Percentiles rank a stretch among this genome's conserved stretches.
Evolutionary conservation across 2,888 invertebrate species (phyloP).

Genomic region (Pristionchus entomophagus): DNA sequence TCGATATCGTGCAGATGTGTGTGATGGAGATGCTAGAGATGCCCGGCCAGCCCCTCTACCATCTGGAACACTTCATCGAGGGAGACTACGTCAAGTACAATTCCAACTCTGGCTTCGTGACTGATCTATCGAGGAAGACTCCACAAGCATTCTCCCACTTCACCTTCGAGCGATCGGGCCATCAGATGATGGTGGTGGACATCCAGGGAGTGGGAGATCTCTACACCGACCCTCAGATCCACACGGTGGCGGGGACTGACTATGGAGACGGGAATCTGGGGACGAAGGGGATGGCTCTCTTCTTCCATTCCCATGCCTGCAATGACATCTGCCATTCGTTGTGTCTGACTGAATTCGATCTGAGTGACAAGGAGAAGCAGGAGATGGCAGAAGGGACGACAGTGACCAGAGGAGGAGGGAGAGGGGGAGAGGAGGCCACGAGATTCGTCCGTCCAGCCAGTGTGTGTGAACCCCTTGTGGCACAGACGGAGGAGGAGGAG

Average conservation of each 20-base stretch:
- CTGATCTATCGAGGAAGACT: conserved; percentile 78
- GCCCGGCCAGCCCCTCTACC: conserved; percentile 77
- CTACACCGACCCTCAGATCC: conserved; percentile 81
- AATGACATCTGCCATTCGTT: conserved; percentile 80
- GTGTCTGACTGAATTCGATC: conserved; percentile 79
- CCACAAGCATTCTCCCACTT: conserved; percentile 81
- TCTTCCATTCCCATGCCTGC: conserved; percentile 81
- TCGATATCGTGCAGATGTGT: conserved; percentile 81
- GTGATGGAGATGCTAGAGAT: conserved; percentile 79
- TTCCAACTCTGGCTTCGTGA: conserved; percentile 81
- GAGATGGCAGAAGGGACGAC: conserved; percentile 30
- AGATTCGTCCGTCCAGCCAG: conserved; percentile 33
- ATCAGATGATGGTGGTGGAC: conserved; percentile 81
- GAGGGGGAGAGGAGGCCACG: conserved; percentile 45
- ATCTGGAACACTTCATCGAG: conserved; percentile 81
- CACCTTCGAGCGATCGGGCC: conserved; percentile 81
- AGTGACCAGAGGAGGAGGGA: not conserved
- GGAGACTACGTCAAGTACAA: conserved; percentile 81
- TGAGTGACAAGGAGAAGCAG: conserved; percentile 74
- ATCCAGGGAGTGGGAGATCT: conserved; percentile 81
- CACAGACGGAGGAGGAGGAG: conserved; percentile 39
- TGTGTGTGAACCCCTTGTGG: conserved; percentile 39
- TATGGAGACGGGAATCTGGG: conserved; percentile 81
- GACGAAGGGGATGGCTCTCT: conserved; percentile 80
- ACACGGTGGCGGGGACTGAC: conserved; percentile 78